phyloP scores from a whole-genome alignment of 2,888 invertebrate species.

The Slavum lentiscoides region DNA sequence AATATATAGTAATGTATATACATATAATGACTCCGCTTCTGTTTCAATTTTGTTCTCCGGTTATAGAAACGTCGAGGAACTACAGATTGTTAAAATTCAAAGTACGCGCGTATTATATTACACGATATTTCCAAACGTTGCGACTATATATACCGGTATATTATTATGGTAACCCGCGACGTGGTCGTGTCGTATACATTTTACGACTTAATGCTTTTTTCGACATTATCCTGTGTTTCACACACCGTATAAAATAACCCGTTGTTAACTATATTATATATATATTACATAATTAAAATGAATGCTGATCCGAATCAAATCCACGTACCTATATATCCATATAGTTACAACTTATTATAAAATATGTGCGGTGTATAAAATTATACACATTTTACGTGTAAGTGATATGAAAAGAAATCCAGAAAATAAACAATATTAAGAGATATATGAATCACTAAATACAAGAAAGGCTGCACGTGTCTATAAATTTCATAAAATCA shows the following conservation, averaged over 20 bases:
- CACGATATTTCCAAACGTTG: neutral
- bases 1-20: too few relatives aligned
- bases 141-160: neutral
- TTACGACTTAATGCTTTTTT: conserved; percentile 33
- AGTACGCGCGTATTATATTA: neutral
- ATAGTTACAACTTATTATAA: too few relatives aligned
- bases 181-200: conserved; percentile 2
- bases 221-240: conserved; percentile 1
- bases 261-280: neutral
- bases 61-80: neutral
- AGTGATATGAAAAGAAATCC: too few relatives aligned
- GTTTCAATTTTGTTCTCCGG: conserved; percentile 17
- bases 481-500: too few relatives aligned
- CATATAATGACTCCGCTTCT: conserved; percentile 10
- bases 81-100: conserved; percentile 11
- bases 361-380: too few relatives aligned
- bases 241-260: neutral
- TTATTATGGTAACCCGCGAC: too few relatives aligned
- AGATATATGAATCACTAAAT: too few relatives aligned
- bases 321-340: too few relatives aligned
- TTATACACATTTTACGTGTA: too few relatives aligned
- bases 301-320: too few relatives aligned
- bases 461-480: too few relatives aligned
- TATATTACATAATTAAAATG: neutral
- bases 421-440: too few relatives aligned